phyloP scores from a whole-genome alignment of 2,797 vertebrate genomes.

The Hylomyscus alleni region DNA sequence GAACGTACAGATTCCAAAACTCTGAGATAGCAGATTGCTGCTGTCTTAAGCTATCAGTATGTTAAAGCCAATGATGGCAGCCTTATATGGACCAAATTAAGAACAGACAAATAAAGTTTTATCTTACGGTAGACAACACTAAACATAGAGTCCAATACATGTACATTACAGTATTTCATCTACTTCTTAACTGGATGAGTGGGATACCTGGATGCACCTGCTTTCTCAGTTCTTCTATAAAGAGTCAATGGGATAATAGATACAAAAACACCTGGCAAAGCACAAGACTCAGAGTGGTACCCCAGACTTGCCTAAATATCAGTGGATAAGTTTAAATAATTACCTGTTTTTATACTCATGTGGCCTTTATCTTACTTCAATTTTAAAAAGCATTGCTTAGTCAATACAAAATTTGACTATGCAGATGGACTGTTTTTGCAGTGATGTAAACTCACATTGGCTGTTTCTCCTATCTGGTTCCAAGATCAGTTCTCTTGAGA shows the following conservation, averaged over 20 bases:
- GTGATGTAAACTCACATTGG: background rate
- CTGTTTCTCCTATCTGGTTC: background rate
- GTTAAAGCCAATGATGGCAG: background rate
- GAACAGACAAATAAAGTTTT: background rate
- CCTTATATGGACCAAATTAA: background rate
- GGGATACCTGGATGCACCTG: background rate
- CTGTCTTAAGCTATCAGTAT: slow-evolving; percentile 37
- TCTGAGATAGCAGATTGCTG: background rate
- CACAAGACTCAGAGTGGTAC: background rate
- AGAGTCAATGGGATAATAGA: background rate
- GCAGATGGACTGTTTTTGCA: slow-evolving; percentile 31
- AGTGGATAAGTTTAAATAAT: slow-evolving; percentile 22
- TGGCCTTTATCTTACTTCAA: background rate
- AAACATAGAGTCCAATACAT: background rate
- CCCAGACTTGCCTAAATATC: slow-evolving; percentile 44
- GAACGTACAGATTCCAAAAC: background rate
- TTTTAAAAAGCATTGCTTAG: background rate
- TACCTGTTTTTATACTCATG: background rate
- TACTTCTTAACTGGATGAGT: background rate
- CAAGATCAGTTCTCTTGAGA: background rate
- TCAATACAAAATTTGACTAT: background rate
- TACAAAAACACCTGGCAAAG: background rate
- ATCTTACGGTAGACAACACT: background rate
- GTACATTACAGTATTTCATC: background rate
- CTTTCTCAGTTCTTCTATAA: background rate